Conservation (phyloP, 2,113 vertebrate genomes). For the Brachionichthys hirsutus region DNA sequence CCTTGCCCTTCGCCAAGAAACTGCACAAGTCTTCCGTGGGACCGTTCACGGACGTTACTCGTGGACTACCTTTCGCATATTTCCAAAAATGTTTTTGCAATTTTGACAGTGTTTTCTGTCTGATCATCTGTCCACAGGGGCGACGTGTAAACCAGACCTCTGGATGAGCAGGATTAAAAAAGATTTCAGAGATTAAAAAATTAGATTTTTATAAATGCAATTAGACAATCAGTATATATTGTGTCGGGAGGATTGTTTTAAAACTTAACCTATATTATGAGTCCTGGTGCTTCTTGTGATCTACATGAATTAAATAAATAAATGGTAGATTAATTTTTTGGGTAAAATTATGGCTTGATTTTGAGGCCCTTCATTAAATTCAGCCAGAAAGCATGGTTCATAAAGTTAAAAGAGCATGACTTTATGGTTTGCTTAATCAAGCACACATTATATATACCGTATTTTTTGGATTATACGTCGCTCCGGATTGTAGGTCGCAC, state of each 20-base stretch:
- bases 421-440: slow-evolving; percentile 4
- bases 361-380: neutral
- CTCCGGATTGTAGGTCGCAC: too few relatives aligned
- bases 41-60: slow-evolving; percentile 13
- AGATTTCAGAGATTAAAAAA: too few relatives aligned
- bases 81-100: slow-evolving; percentile 8
- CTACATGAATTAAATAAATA: neutral
- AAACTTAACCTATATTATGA: neutral
- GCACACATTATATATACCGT: neutral
- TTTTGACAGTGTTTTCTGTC: neutral
- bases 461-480: too few relatives aligned
- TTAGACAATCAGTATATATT: too few relatives aligned
- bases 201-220: too few relatives aligned
- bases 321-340: neutral
- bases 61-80: slow-evolving; percentile 16
- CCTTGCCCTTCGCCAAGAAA: slow-evolving; percentile 19
- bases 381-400: neutral
- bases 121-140: neutral
- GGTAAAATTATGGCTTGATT: neutral
- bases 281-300: neutral
- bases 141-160: too few relatives aligned
- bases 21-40: slow-evolving; percentile 28
- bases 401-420: slow-evolving; percentile 2
- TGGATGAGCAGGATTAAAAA: too few relatives aligned
- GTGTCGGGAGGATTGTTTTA: too few relatives aligned